Evolutionary conservation across 2,113 vertebrate genomes (phyloP).

Genomic region (Phylloscopus whistleri): DNA sequence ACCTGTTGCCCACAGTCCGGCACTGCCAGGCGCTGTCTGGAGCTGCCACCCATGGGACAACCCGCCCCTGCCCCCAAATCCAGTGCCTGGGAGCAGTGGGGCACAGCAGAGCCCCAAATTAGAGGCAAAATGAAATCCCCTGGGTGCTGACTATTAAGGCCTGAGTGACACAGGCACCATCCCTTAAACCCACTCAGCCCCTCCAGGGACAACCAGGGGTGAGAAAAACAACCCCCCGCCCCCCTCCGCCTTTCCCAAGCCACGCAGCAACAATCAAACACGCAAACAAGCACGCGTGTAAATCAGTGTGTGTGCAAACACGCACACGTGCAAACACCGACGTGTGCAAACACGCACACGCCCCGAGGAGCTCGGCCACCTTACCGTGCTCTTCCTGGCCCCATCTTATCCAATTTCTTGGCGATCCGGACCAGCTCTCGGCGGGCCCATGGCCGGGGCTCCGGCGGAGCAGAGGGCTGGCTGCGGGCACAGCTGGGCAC

Average conservation of each 20-base stretch:
- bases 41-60: background rate
- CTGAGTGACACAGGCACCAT: background rate
- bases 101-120: background rate
- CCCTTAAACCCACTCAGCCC: background rate
- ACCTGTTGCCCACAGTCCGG: background rate
- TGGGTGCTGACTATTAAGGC: fast-evolving
- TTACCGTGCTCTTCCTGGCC: slow-evolving; percentile 91
- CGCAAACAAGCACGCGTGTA: fast-evolving
- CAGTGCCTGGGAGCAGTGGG: background rate
- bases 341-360: no score
- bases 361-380: background rate
- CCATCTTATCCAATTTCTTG: slow-evolving; percentile 94
- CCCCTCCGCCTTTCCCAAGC: background rate
- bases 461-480: fast-evolving
- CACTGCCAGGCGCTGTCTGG: fast-evolving
- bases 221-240: fast-evolving
- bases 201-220: no score
- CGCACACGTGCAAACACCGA: no score
- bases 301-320: background rate
- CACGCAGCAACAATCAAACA: fast-evolving
- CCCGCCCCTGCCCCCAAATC: background rate
- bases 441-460: slow-evolving; percentile 81
- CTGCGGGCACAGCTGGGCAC: fast-evolving
- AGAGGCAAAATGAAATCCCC: background rate
- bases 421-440: slow-evolving; percentile 87